Evolutionary conservation across 2,113 vertebrate genomes (phyloP).

Genomic region (Eulacestoma nigropectus): DNA sequence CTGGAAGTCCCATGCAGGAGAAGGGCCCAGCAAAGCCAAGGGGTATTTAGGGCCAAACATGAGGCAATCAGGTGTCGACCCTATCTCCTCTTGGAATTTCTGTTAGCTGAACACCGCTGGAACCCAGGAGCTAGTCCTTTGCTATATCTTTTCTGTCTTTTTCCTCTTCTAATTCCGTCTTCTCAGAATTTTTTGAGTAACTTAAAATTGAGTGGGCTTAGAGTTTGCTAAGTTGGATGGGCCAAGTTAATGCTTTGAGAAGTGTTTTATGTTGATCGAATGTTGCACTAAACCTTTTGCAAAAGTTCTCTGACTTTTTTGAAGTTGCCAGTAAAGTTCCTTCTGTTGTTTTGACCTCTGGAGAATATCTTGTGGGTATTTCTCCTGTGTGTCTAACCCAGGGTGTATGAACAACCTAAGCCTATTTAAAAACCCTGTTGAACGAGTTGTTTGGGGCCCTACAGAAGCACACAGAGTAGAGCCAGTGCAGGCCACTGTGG

Average conservation of each 20-base stretch:
- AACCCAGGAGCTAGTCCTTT: background rate
- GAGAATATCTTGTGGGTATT: background rate
- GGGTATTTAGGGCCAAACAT: background rate
- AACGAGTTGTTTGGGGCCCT: background rate
- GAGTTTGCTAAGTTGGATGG: background rate
- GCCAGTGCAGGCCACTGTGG: background rate
- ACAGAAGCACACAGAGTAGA: background rate
- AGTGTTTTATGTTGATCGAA: background rate
- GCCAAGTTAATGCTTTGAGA: background rate
- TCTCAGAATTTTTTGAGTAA: background rate
- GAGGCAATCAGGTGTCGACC: background rate
- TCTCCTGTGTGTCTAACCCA: background rate
- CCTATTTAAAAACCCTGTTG: background rate
- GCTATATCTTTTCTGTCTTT: background rate
- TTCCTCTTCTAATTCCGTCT: background rate
- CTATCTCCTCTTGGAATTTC: background rate
- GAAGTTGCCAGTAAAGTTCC: background rate
- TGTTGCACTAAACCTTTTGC: background rate
- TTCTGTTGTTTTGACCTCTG: background rate
- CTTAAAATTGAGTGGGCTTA: background rate
- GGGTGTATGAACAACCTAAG: background rate
- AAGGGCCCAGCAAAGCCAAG: background rate
- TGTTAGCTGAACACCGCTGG: background rate
- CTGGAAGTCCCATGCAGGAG: background rate
- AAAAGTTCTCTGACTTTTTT: background rate